Conservation (phyloP, 2,888 invertebrate genomes). For the Apodemia hepburni region DNA sequence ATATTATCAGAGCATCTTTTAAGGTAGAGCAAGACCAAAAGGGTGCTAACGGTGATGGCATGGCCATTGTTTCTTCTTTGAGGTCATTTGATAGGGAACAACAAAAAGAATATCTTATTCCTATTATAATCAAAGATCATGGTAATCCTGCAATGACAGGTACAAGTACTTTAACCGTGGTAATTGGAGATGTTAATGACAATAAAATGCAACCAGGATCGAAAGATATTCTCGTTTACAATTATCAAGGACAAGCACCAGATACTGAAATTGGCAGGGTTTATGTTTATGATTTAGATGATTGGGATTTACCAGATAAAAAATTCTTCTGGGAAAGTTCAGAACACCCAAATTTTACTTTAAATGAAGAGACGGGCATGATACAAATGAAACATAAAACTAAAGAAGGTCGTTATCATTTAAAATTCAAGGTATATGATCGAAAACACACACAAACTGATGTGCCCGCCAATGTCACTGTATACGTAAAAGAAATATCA, state of each 20-base stretch:
- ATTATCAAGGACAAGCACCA: conserved; percentile 94
- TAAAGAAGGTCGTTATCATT: conserved; percentile 90
- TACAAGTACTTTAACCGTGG: conserved; percentile 96
- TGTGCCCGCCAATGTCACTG: conserved; percentile 97
- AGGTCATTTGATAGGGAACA: conserved; percentile 97
- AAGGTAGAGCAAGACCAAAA: conserved; percentile 98
- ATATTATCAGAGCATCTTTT: conserved; percentile 95
- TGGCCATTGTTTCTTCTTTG: conserved; percentile 97
- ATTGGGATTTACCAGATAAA: conserved; percentile 99
- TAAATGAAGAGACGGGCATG: conserved; percentile 96
- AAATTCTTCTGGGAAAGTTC: conserved; percentile 96
- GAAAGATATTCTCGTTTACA: conserved; percentile 98
- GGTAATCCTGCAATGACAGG: conserved; percentile 98
- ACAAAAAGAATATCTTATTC: conserved; percentile 97
- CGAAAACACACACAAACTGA: conserved; percentile 96
- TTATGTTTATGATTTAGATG: conserved; percentile 98
- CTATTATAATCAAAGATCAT: conserved; percentile 98
- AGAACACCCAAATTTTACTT: conserved; percentile 92
- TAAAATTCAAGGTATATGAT: conserved; percentile 94
- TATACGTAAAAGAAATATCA: conserved; percentile 95
- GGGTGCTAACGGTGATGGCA: conserved; percentile 98
- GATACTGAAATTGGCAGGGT: conserved; percentile 96
- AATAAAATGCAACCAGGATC: conserved; percentile 99
- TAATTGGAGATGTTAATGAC: conserved; percentile 98
- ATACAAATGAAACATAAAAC: conserved; percentile 97